These are phyloP conservation scores for Trachymyrmex cornetzi DNA, from an alignment of 1,140 invertebrate genomes.

Conservation along the genomic window DNA sequence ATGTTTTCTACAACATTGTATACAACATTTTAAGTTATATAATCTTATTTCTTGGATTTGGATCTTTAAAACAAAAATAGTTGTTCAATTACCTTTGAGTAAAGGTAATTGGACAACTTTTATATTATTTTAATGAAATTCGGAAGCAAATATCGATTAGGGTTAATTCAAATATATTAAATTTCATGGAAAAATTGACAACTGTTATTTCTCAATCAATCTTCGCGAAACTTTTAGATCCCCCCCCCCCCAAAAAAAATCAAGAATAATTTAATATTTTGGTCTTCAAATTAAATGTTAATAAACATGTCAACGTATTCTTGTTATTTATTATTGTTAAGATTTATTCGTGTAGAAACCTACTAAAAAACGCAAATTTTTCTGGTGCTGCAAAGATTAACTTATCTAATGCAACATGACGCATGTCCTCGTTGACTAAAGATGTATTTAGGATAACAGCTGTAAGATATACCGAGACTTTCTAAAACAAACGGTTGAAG, in stretches of 20 bases:
- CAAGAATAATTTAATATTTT: not conserved
- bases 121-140: no score
- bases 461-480: conserved; percentile 26
- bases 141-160: no score
- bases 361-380: not conserved
- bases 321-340: not conserved
- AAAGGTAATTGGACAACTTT: no score
- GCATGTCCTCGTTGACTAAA: conserved; percentile 16
- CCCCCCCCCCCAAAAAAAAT: not conserved
- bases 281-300: not conserved
- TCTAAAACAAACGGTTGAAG: conserved; percentile 36
- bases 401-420: conserved; percentile 2
- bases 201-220: not conserved
- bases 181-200: not conserved
- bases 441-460: conserved; percentile 40
- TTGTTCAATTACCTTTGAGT: no score
- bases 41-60: no score
- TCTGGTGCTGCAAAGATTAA: not conserved
- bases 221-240: not conserved
- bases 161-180: not conserved
- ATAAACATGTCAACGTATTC: not conserved
- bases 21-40: no score
- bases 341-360: not conserved
- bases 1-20: no score
- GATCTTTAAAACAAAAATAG: no score